A percentile compares a stretch with the other conserved stretches of the same genome.
Evolutionary conservation across 2,888 invertebrate genomes (phyloP).

Genomic region (Acanthosepion esculentum): DNA sequence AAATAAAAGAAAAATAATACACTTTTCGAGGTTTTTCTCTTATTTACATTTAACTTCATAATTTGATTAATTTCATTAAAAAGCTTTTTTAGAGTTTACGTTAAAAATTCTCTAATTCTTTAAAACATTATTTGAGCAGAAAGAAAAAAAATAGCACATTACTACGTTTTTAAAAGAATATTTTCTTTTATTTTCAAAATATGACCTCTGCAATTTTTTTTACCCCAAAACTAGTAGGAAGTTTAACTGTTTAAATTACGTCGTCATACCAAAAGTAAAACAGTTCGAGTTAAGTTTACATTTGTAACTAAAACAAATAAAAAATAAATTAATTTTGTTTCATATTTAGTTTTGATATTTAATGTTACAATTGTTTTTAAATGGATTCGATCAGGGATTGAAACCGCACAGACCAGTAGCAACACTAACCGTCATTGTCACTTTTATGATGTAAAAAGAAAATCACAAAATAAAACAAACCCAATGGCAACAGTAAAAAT

Average conservation of each 20-base stretch:
- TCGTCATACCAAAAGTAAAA: not conserved
- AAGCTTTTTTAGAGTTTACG: too few relatives aligned
- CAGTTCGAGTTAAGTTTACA: not conserved
- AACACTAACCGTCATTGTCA: not conserved
- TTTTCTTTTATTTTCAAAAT: too few relatives aligned
- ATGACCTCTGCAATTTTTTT: too few relatives aligned
- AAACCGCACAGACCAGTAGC: not conserved
- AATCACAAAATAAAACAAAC: not conserved
- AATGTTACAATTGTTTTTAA: not conserved
- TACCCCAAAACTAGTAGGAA: not conserved
- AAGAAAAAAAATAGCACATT: too few relatives aligned
- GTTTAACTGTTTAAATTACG: not conserved
- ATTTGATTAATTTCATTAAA: too few relatives aligned
- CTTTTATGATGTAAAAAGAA: not conserved
- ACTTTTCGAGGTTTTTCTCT: too few relatives aligned
- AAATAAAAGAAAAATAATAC: too few relatives aligned
- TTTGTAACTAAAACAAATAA: not conserved
- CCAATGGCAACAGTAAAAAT: not conserved
- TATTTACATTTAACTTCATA: too few relatives aligned
- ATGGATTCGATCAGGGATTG: not conserved
- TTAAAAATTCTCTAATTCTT: too few relatives aligned
- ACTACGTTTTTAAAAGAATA: too few relatives aligned
- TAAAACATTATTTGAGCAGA: too few relatives aligned
- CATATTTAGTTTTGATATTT: not conserved
- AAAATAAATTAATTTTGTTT: not conserved